Evolutionary conservation across 2,113 vertebrate species (phyloP), one percentile per base, ranked within the genome.

Genomic region (Microcebus lehilahytsara): DNA sequence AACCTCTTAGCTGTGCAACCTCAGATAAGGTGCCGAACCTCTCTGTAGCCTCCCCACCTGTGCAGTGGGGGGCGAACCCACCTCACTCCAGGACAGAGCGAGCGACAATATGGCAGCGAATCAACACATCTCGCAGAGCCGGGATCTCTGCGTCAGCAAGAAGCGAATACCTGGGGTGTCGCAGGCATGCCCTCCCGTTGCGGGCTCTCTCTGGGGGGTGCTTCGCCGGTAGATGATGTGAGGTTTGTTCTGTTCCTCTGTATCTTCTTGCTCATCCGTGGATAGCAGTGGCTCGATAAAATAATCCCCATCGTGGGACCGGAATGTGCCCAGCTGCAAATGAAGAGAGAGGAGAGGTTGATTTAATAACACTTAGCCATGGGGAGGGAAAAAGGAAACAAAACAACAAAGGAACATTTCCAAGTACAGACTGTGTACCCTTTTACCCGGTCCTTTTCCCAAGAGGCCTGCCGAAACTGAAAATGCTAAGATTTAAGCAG

Each of bases 161-260:
- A 88, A 51, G 46, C 60, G 78, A 90, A 78, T 99, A 99, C 99
- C 99, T 99, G 99, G 98, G 98, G 99, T 99, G 97, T 99, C 99
- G 94, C 99, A 99, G 10, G 98, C 97, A 53, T 98, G 98, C 77
- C 93, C 91, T 81, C 99, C 98, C 89, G 87, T 96, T 37, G 98
- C 97, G 46, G 97, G 74, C 64, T 98, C 98, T 96, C 98, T 98
- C 87, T 98, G 98, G 75, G 98, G 97, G 34, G 96, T 96, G 77
- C 98, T 99, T 91, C 98, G 99, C 98, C 99, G 99, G 97, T 99
- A 99, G 91, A 99, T 99, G 53, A 99, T 97, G 95, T 99, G 99
- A 96, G 99, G 99, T 98, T 99, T 99, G 97, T 99, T 99, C 97
- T 99, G 99, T 96, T 99, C 99, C 98, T 99, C 99, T 98, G 99